Evolutionary conservation across 2,888 invertebrate genomes (phyloP), one percentile per base, ranked within the genome.

Genomic region (Ligdia adustata): DNA sequence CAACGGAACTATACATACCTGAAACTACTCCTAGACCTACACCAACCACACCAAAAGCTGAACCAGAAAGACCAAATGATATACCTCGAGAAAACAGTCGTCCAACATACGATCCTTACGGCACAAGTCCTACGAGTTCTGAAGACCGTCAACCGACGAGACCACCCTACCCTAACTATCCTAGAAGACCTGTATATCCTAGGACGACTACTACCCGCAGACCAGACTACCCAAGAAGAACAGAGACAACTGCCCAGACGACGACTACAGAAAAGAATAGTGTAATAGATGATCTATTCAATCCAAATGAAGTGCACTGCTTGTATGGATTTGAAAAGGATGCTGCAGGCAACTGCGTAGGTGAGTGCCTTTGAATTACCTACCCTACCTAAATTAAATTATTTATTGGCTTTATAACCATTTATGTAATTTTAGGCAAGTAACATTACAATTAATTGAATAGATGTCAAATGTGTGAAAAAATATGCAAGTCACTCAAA

Each of bases 251-350:
- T 34, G 14, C 52, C 11, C 31, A 15, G 9, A n/a, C 33, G 9
- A 48, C 41, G 1, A 49, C 48, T 7, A 49, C 42, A 13, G 42
- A 38, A 28, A 24, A 14, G 7, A 18, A 13, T 6, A 34, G 14
- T 9, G 12, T 12, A 4, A 22, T 31, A 9, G 37, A 48, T 4
- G 48, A 48, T 12, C 32, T 22, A 4, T 80, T 82, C 43, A 69
- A 83, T 52, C 59, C 74, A n/a, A 72, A 77, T 22, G 61, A 77
- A 1, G 41, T 84, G 1, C 83, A 83, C 49, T 92, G 92, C 57
- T 69, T 90, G 29, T 70, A 81, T 54, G 93, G 93, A 0, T 93
- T 90, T 44, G 84, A 91, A 45, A 86, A 91, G 38, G 91, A 92
- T 62, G 72, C 71, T 22, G 64, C 75, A 35, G 92, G 92, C 1